Evolutionary conservation across 1,140 invertebrate genomes (phyloP).

Genomic region (Cherax destructor): DNA sequence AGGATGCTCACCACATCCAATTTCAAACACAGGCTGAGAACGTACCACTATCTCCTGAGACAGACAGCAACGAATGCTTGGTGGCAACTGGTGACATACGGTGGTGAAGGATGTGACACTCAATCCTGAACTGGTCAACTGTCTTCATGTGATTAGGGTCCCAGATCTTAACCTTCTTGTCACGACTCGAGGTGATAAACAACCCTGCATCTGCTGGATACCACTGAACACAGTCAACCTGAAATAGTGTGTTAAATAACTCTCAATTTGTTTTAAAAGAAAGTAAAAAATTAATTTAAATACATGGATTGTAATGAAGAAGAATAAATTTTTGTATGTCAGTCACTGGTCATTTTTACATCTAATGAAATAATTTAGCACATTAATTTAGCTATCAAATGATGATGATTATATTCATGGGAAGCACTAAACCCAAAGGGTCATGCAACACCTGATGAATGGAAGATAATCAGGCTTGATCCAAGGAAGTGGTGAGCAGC

Average conservation of each 20-base stretch:
- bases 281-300: too few relatives aligned
- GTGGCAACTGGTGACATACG: constrained; percentile 55
- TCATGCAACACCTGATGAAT: too few relatives aligned
- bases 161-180: constrained; percentile 58
- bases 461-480: too few relatives aligned
- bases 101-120: constrained; percentile 44
- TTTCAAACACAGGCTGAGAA: neutral
- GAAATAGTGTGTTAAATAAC: neutral
- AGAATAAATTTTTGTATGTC: too few relatives aligned
- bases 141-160: constrained; percentile 55
- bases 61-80: constrained; percentile 41
- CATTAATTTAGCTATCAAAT: too few relatives aligned
- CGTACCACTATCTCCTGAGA: constrained; percentile 36
- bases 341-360: too few relatives aligned
- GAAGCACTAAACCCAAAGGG: too few relatives aligned
- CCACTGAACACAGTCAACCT: constrained; percentile 64
- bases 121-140: constrained; percentile 45
- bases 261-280: neutral
- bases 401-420: too few relatives aligned
- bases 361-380: neutral
- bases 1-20: too few relatives aligned
- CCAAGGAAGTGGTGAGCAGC: too few relatives aligned
- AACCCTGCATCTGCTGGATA: constrained; percentile 57
- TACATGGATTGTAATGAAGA: too few relatives aligned
- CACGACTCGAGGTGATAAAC: constrained; percentile 47